These are phyloP conservation scores for Petrocephalus schoutedeni DNA, from an alignment of 2,797 vertebrate genomes.

Conservation along the genomic window DNA sequence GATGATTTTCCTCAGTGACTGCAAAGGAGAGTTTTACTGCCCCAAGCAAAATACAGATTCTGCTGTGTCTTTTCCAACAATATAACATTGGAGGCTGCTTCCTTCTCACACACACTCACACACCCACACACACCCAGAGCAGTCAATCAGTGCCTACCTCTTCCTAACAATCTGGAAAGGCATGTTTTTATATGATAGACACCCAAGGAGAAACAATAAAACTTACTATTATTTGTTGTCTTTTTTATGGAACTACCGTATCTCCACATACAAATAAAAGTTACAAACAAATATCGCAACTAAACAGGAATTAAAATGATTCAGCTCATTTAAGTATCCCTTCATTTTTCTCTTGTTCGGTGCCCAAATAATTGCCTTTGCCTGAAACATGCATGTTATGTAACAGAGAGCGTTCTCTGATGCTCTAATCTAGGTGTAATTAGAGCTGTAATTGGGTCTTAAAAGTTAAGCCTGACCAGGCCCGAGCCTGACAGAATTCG, in stretches of 20 bases:
- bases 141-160: constrained; percentile 7
- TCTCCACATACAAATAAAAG: neutral
- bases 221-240: neutral
- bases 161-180: neutral
- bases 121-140: neutral
- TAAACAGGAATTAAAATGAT: neutral
- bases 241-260: neutral
- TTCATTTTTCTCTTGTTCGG: neutral
- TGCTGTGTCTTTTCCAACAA: neutral
- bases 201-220: neutral
- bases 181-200: neutral
- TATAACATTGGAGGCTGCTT: neutral
- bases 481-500: too few relatives aligned
- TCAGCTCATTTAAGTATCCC: neutral
- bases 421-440: neutral
- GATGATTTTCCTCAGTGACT: constrained; percentile 46
- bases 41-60: constrained; percentile 52
- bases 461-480: too few relatives aligned
- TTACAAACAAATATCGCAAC: neutral
- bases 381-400: neutral
- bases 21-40: constrained; percentile 52
- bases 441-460: too few relatives aligned
- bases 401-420: neutral
- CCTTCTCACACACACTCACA: constrained; percentile 23
- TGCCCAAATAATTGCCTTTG: neutral